Percentiles rank a stretch among this genome's conserved stretches.
phyloP scores from a whole-genome alignment of 2,113 vertebrate species.

The Psilopsiagon aurifrons region DNA sequence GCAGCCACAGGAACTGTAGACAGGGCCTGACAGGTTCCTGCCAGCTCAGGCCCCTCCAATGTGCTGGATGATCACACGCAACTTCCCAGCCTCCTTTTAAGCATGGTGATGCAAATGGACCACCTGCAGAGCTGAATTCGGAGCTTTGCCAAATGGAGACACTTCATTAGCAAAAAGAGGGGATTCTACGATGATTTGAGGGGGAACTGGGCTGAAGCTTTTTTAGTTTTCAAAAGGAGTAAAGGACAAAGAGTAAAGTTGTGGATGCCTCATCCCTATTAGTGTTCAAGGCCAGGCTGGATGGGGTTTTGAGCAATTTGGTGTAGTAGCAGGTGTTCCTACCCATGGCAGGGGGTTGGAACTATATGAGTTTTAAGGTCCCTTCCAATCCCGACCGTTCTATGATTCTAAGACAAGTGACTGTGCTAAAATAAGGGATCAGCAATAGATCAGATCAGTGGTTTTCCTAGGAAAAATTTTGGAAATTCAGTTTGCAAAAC shows the following conservation, averaged over 20 bases:
- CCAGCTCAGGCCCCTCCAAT: neutral
- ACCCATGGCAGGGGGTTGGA: neutral
- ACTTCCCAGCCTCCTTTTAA: neutral
- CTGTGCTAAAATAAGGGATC: neutral
- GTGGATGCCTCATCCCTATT: neutral
- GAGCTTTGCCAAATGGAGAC: neutral
- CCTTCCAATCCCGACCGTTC: neutral
- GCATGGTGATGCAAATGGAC: rapidly evolving
- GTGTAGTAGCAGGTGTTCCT: neutral
- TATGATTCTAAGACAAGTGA: neutral
- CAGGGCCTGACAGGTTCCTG: neutral
- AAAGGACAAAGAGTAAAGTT: neutral
- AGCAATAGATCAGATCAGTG: rapidly evolving
- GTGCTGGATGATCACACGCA: neutral
- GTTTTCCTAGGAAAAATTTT: neutral
- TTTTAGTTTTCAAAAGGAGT: neutral
- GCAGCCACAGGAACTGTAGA: neutral
- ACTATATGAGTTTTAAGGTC: neutral
- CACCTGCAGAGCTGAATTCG: neutral
- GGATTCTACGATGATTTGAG: neutral
- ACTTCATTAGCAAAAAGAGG: neutral
- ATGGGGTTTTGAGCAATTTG: neutral
- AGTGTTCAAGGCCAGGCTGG: neutral
- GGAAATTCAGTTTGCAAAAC: neutral
- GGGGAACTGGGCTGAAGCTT: neutral